Conservation (phyloP, 2,113 vertebrate genomes). For the Tachysurus fulvidraco region DNA sequence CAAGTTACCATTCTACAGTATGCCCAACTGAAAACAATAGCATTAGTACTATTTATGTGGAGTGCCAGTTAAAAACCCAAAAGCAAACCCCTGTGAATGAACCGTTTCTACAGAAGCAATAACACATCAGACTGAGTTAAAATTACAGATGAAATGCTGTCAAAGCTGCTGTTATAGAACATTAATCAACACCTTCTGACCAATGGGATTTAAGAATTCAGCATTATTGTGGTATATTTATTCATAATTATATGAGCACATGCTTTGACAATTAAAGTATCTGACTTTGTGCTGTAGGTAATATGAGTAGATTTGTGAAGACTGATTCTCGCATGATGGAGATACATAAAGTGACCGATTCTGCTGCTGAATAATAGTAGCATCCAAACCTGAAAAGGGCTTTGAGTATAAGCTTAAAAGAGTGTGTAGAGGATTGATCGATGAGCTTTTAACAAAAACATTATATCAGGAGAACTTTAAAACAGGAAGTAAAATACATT, state of each 20-base stretch:
- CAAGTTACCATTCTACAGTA: neutral
- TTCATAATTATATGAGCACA: constrained; percentile 48
- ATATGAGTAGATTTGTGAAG: neutral
- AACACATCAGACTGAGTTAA: neutral
- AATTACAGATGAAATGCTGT: neutral
- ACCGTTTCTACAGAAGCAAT: neutral
- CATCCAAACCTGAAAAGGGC: neutral
- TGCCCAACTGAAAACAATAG: neutral
- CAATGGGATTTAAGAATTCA: neutral
- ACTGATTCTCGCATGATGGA: neutral
- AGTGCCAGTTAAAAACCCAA: constrained; percentile 10
- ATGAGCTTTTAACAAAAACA: neutral
- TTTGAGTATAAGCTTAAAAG: neutral
- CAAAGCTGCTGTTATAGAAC: neutral
- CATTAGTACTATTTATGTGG: neutral
- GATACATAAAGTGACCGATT: neutral
- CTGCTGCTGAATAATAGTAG: neutral
- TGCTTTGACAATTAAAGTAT: neutral
- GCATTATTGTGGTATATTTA: constrained; percentile 45
- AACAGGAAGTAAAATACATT: constrained; percentile 62
- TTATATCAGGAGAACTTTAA: neutral
- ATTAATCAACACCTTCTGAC: neutral
- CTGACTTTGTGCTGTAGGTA: neutral
- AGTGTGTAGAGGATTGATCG: neutral
- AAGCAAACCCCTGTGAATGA: neutral